Evolutionary conservation across 2,888 invertebrate genomes (phyloP), one percentile per base, ranked within the genome.

Genomic region (Phragmatobia fuliginosa): DNA sequence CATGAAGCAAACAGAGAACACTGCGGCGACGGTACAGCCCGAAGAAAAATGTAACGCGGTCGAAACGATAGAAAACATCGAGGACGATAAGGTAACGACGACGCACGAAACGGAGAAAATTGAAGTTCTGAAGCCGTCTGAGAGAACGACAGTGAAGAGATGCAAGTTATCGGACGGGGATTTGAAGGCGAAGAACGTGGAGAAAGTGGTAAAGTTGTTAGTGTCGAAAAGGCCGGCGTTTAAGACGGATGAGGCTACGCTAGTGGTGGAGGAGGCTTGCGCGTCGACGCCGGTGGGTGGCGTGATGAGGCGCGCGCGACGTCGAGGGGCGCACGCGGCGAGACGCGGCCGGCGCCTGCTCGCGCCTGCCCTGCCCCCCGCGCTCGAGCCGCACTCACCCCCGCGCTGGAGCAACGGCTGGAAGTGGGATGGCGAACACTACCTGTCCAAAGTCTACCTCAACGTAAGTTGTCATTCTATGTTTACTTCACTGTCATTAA

Each of bases 401-500:
- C 94, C 94, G 21, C 87, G 94, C 77, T 98, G 98, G 98, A 98
- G 98, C 87, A 98, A 99, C 88, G 98, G 98, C 38, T 99, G 99
- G 99, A 96, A 96, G 76, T 99, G 98, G 98, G 97, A 97, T 87
- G 98, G 98, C 63, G 97, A 98, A 79, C 96, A 97, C 45, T 97
- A 97, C 88, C 96, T 98, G 86, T 97, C 97, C 78, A 97, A 97
- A 95, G 97, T 99, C 83, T 98, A 97, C 94, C 96, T 98, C 86
- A 98, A 98, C 94, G 99, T 99, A 94, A 97, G 97, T 96, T n/a
- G n/a, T n/a, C n/a, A n/a, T n/a, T n/a, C n/a, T n/a, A n/a, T n/a
- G n/a, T n/a, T n/a, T n/a, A n/a, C n/a, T n/a, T n/a, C n/a, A n/a
- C n/a, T n/a, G n/a, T n/a, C n/a, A n/a, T n/a, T n/a, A n/a, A n/a